Conservation (phyloP, 2,888 invertebrate species). For the Drosophila stalkeri region DNA sequence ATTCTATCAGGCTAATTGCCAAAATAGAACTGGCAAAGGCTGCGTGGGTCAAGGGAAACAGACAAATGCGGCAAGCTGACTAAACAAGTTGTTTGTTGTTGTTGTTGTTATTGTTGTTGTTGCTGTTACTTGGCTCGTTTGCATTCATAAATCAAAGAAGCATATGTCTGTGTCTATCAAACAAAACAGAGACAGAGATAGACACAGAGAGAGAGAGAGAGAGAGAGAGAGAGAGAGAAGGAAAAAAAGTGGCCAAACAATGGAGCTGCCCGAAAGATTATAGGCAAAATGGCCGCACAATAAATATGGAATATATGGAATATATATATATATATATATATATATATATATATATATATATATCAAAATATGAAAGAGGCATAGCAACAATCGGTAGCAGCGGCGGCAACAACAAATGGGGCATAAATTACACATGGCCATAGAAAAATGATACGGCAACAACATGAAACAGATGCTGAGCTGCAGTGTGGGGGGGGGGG, state of each 20-base stretch:
- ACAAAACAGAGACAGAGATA: slow-evolving; percentile 19
- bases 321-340: slow-evolving; percentile 26
- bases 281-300: slow-evolving; percentile 74
- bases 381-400: slow-evolving; percentile 42
- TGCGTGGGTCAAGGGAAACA: slow-evolving; percentile 41
- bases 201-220: not conserved
- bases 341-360: not conserved
- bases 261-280: slow-evolving; percentile 67
- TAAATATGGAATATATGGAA: slow-evolving; percentile 50
- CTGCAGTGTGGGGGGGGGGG: not conserved
- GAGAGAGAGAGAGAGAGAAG: too few relatives aligned
- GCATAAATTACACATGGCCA: slow-evolving; percentile 81
- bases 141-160: slow-evolving; percentile 80
- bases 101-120: slow-evolving; percentile 33
- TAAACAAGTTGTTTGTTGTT: slow-evolving; percentile 45
- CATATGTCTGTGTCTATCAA: slow-evolving; percentile 79
- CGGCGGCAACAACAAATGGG: slow-evolving; percentile 63
- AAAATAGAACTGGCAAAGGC: not conserved
- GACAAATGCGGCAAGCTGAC: slow-evolving; percentile 40
- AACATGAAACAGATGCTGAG: slow-evolving; percentile 78
- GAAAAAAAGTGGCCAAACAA: slow-evolving; percentile 60
- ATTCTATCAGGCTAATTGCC: slow-evolving; percentile 68
- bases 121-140: slow-evolving; percentile 64
- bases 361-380: slow-evolving; percentile 52
- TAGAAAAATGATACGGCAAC: slow-evolving; percentile 77